These are phyloP conservation scores for Parnassius orleans DNA, from an alignment of 2,888 invertebrate species.

Conservation along the genomic window DNA sequence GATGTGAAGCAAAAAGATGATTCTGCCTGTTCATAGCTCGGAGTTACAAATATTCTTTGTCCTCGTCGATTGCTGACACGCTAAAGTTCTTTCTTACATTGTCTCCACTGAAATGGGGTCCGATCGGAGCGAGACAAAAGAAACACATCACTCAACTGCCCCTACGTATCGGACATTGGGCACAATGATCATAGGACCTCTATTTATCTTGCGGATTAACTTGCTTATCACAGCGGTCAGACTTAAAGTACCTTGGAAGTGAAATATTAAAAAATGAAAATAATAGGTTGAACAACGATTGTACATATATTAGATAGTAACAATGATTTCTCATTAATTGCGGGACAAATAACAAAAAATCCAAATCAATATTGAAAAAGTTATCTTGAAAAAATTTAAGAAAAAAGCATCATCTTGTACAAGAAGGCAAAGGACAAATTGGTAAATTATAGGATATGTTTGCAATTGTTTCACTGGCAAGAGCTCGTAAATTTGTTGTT, in stretches of 20 bases:
- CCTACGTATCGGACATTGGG: slow-evolving; percentile 48
- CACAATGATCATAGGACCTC: slow-evolving; percentile 61
- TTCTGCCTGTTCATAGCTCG: slow-evolving; percentile 23
- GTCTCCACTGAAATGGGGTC: slow-evolving; percentile 52
- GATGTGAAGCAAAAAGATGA: not conserved
- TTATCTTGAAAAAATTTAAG: no score
- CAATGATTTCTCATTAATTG: no score
- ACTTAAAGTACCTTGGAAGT: slow-evolving; percentile 7
- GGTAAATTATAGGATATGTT: no score
- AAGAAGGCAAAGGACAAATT: no score
- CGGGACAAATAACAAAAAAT: no score
- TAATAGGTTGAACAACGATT: no score
- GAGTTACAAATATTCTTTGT: slow-evolving; percentile 35
- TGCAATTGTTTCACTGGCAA: no score
- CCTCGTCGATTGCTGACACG: slow-evolving; percentile 68
- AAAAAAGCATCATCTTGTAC: no score
- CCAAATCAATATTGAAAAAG: no score
- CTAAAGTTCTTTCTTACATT: slow-evolving; percentile 56
- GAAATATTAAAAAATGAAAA: slow-evolving; percentile 11
- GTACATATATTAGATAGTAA: no score
- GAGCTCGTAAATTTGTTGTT: no score
- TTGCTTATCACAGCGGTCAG: slow-evolving; percentile 65
- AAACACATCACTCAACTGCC: slow-evolving; percentile 75
- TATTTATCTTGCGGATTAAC: slow-evolving; percentile 78
- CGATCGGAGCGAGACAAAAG: slow-evolving; percentile 69